These are phyloP conservation scores for Tetramorium alpestre DNA, from an alignment of 1,140 invertebrate genomes.

Conservation along the genomic window DNA sequence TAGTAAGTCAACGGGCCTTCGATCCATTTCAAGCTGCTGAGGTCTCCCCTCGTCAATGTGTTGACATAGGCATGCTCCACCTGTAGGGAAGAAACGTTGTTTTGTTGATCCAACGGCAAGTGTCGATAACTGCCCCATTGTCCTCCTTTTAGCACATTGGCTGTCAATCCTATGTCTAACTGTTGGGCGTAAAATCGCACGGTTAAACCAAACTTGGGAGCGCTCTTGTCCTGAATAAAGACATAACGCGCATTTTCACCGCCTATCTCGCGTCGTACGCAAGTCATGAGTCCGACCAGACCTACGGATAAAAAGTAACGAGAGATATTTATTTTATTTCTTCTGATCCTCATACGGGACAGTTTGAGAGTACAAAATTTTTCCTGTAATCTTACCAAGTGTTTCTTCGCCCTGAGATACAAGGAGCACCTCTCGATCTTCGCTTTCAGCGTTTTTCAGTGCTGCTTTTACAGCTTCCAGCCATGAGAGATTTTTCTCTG, in stretches of 20 bases:
- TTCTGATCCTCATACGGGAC: background rate
- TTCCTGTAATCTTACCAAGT: slow-evolving; percentile 77
- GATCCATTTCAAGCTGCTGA: slow-evolving; percentile 97
- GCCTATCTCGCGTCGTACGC: slow-evolving; percentile 93
- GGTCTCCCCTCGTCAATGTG: slow-evolving; percentile 94
- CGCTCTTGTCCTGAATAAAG: slow-evolving; percentile 89
- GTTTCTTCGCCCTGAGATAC: slow-evolving; percentile 89
- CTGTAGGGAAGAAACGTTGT: slow-evolving; percentile 87
- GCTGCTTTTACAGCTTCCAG: slow-evolving; percentile 92
- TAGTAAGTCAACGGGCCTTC: slow-evolving; percentile 92
- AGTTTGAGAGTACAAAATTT: background rate
- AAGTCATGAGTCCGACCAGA: slow-evolving; percentile 95
- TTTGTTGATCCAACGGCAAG: slow-evolving; percentile 88
- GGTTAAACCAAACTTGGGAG: slow-evolving; percentile 88
- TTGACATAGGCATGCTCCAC: slow-evolving; percentile 97
- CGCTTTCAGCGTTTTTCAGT: slow-evolving; percentile 87
- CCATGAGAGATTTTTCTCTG: slow-evolving; percentile 92
- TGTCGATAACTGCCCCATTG: slow-evolving; percentile 95
- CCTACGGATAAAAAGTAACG: slow-evolving; percentile 84
- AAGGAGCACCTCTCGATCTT: slow-evolving; percentile 89
- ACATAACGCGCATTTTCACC: slow-evolving; percentile 91
- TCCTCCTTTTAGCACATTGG: slow-evolving; percentile 93
- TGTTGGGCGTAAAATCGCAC: slow-evolving; percentile 88
- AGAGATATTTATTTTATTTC: background rate
- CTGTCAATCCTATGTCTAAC: slow-evolving; percentile 91